Base-by-base conservation (phyloP, 2,888 invertebrate genomes). In the Pegoplata infirma region DNA sequence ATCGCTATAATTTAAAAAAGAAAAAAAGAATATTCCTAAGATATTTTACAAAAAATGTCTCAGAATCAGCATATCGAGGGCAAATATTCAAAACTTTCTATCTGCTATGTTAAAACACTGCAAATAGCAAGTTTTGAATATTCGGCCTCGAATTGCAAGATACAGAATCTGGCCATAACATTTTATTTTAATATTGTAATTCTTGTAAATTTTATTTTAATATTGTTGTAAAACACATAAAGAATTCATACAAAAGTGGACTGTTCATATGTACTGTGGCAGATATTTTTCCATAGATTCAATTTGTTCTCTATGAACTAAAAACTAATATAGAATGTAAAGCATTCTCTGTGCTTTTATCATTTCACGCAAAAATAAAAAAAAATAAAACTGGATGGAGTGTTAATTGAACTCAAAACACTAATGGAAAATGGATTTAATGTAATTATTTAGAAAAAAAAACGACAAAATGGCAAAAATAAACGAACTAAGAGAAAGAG, bases 401-500 rank as follows among this genome's bases (percentile, higher is more conserved):
- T 79, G 75, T 79, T 82, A 83, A 83, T 83, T 83, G 83, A 81
- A 82, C 82, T 80, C 82, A 82, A 83, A 82, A 83, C 80, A 82
- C 81, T 83, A 82, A 83, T 83, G 83, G 82, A 82, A 82, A 81
- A 82, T 80, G 75, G 81, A 80, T 82, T 82, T 83, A 83, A 83
- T 83, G 82, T 82, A 82, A 82, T 83, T 83, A 83, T 78, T 68
- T 66, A 75, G 56, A 58, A 16, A 44, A 59, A 21, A 59, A 40
- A 59, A 44, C 16, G 6, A 14, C 40, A 3, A 40, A n/a, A 58
- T n/a, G 0, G 16, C 0, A 19, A 51, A n/a, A 55, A 28, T 25
- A 40, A 19, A 25, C 28, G 14, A 16, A 59, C 32, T 21, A 46
- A 19, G n/a, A n/a, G n/a, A n/a, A n/a, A n/a, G n/a, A 25, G 5